phyloP scores from a whole-genome alignment of 2,797 vertebrate genomes.

The Gallinago stenura region DNA sequence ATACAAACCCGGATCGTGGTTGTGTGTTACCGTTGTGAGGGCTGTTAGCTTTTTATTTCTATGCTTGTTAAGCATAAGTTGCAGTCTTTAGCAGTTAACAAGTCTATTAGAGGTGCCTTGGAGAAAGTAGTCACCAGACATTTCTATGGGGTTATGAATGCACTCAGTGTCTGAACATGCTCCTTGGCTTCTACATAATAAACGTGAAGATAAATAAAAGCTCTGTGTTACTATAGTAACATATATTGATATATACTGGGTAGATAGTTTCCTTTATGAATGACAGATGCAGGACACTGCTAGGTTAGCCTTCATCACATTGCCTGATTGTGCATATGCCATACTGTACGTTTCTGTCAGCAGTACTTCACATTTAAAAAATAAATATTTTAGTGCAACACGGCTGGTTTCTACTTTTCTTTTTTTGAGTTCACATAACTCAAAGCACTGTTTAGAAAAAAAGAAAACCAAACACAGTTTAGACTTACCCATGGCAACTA shows the following conservation, averaged over 20 bases:
- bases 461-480: neutral
- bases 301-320: neutral
- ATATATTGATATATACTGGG: neutral
- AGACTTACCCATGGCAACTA: conserved; percentile 3
- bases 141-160: conserved; percentile 11
- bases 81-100: neutral
- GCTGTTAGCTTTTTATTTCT: neutral
- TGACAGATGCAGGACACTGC: conserved; percentile 1
- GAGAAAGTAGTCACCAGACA: neutral
- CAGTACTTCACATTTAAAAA: neutral
- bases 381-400: neutral
- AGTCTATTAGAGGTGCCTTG: neutral
- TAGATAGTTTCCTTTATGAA: neutral
- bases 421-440: neutral
- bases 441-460: neutral
- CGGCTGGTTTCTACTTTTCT: neutral
- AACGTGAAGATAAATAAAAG: conserved; percentile 27
- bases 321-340: neutral
- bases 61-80: neutral
- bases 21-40: neutral
- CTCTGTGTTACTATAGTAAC: conserved; percentile 16
- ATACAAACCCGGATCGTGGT: neutral
- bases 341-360: neutral
- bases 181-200: conserved; percentile 1
- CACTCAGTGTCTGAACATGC: neutral